Evolutionary conservation across 1,140 invertebrate genomes (phyloP), one percentile per base, ranked within the genome.

Genomic region (Oryzaephilus surinamensis): DNA sequence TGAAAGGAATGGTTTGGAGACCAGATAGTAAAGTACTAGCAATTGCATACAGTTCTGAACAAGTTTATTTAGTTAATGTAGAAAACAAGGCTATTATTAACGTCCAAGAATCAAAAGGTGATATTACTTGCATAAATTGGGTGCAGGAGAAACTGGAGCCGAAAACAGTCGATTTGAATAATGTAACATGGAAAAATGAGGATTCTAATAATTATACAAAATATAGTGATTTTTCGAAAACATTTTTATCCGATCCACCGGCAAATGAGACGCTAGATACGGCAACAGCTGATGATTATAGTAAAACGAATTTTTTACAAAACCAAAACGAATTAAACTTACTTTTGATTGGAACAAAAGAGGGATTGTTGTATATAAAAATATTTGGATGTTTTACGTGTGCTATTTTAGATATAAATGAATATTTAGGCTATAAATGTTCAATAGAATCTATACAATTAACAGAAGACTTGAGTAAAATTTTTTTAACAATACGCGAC

Each of bases 1-100:
- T 83, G 15, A 72, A 69, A 42, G 73, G 75, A 35, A 71, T 96
- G 50, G 79, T 83, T 35, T 97, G 93, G 92, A 74, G 91, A 65
- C 89, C 91, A 18, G 92, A 97, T 76, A 90, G 93, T 45, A 93
- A 94, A 67, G 76, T 95, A 19, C 64, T 74, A 43, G 69, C 70
- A 24, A 63, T 72, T 54, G 71, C 69, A 52, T 88, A 81, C 44
- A 78, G 69, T 59, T 76, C 73, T 50, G 68, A 62, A 37, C 50
- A 62, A 44, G 65, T 92, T 0, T 71, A 76, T 12, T 68, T 94
- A 4, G 70, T 89, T 32, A 83, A 91, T 62, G 81, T 94, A 27
- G 92, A 96, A 67, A 85, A 90, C 54, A 87, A 88, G 51, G 81
- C 83, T 50, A 72, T 81, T 18, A 64, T 94, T n/a, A n/a, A 12